phyloP scores from a whole-genome alignment of 2,113 vertebrate genomes.

The Salvelinus sp. region DNA sequence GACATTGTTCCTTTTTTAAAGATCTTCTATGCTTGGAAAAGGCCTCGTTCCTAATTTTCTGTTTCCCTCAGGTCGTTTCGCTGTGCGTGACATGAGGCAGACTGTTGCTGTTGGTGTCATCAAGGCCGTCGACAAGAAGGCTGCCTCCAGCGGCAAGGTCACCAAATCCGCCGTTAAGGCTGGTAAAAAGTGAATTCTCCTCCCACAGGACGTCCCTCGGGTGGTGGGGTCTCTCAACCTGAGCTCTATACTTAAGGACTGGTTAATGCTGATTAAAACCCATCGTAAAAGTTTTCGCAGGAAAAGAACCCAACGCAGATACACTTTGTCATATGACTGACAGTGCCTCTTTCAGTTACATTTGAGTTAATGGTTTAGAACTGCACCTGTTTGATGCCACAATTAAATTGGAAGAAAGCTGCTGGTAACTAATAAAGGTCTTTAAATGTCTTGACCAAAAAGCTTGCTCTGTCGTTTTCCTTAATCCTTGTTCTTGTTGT shows the following conservation, averaged over 20 bases:
- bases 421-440: conserved; percentile 80
- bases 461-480: conserved; percentile 18
- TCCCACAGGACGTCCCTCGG: conserved; percentile 51
- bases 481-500: not conserved
- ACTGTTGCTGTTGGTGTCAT: conserved; percentile 81
- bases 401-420: conserved; percentile 76
- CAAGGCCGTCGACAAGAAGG: conserved; percentile 74
- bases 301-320: conserved; percentile 71
- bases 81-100: conserved; percentile 84
- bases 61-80: conserved; percentile 72
- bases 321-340: conserved; percentile 62
- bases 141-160: conserved; percentile 63
- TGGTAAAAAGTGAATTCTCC: conserved; percentile 72
- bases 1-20: not conserved
- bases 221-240: conserved; percentile 57
- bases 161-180: conserved; percentile 79
- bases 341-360: conserved; percentile 70
- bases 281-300: conserved; percentile 84
- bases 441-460: conserved; percentile 46
- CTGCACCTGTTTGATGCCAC: conserved; percentile 67
- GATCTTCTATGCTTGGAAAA: too few species aligned
- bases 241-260: conserved; percentile 80
- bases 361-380: conserved; percentile 75
- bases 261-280: conserved; percentile 85
- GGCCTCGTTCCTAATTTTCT: not conserved